Evolutionary conservation across 2,113 vertebrate species (phyloP).

Genomic region (Machaerirhynchus nigripectus): DNA sequence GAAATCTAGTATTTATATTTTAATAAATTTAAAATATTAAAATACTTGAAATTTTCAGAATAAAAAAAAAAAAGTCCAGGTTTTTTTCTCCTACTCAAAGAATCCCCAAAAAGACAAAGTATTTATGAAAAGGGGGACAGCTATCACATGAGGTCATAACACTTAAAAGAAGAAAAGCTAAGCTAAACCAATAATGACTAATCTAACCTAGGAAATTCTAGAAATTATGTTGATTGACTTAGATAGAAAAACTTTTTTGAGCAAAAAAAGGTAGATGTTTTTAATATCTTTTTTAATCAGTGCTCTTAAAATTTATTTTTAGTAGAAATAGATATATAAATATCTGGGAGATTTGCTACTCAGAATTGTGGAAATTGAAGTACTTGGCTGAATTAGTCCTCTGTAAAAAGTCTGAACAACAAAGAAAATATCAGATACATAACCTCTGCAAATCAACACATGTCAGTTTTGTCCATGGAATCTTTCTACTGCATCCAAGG

Average conservation of each 20-base stretch:
- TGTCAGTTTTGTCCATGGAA: not conserved
- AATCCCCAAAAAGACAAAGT: not conserved
- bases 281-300: not conserved
- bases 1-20: not conserved
- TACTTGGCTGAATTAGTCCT: not conserved
- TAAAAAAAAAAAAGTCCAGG: not conserved
- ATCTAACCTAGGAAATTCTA: not conserved
- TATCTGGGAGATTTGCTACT: not conserved
- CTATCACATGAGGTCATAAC: not conserved
- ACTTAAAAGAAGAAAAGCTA: not conserved
- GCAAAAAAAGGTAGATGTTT: fast-evolving
- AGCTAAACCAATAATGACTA: not conserved
- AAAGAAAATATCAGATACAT: not conserved
- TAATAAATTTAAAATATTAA: not conserved
- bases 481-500: not conserved
- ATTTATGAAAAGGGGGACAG: not conserved
- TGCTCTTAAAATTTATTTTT: not conserved
- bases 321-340: not conserved
- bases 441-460: not conserved
- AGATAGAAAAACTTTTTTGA: fast-evolving
- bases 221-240: not conserved
- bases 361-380: not conserved
- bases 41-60: not conserved
- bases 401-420: not conserved
- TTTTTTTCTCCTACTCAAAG: not conserved